phyloP scores from a whole-genome alignment of 1,140 invertebrate species.

The Diorhabda carinulata region DNA sequence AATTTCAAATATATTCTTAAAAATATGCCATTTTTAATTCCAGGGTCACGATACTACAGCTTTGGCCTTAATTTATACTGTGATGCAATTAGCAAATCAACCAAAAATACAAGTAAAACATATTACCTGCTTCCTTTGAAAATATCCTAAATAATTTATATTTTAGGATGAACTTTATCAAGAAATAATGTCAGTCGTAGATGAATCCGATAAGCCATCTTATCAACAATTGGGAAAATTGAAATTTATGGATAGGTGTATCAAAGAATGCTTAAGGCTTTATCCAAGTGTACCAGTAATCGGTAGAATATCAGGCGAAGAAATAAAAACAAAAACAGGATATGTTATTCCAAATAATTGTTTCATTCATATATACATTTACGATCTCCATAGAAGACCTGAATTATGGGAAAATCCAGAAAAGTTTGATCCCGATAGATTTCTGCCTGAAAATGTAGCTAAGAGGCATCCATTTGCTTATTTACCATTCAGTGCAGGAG shows the following conservation, averaged over 20 bases:
- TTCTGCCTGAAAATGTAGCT: conserved; percentile 54
- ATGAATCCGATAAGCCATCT: conserved; percentile 48
- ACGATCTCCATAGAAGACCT: conserved; percentile 29
- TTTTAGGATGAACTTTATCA: conserved; percentile 57
- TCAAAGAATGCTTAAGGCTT: conserved; percentile 63
- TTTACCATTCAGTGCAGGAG: conserved; percentile 64
- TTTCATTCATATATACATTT: conserved; percentile 27
- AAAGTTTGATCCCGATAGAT: conserved; percentile 65
- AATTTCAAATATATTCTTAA: too few species aligned
- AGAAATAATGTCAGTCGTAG: conserved; percentile 63
- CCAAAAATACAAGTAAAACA: conserved; percentile 6
- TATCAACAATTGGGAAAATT: conserved; percentile 62
- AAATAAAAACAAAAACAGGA: conserved; percentile 44
- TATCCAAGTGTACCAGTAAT: conserved; percentile 68
- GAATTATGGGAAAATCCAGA: conserved; percentile 61
- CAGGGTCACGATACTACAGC: conserved; percentile 63
- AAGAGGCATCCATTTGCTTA: conserved; percentile 54
- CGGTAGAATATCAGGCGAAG: conserved; percentile 53
- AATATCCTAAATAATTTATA: conserved; percentile 51
- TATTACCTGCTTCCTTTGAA: conserved; percentile 45
- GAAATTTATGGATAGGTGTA: conserved; percentile 64
- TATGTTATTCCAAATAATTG: conserved; percentile 27
- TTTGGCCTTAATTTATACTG: conserved; percentile 45
- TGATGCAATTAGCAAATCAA: conserved; percentile 13
- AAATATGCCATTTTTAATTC: conserved; percentile 3